phyloP scores from a whole-genome alignment of 2,797 vertebrate species.

The Lepus oiostolus region DNA sequence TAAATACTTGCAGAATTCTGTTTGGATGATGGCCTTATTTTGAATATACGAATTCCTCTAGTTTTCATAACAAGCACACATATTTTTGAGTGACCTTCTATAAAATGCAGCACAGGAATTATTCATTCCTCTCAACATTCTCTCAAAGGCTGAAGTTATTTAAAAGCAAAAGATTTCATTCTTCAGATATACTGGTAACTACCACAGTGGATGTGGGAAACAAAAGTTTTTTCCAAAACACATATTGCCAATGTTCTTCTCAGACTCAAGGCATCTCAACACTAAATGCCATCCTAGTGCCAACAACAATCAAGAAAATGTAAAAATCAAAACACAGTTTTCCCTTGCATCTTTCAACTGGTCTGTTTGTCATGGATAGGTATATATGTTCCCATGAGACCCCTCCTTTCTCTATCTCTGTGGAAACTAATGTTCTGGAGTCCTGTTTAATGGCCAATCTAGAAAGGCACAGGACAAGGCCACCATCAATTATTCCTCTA shows the following conservation, averaged over 20 bases:
- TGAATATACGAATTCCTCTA: conserved; percentile 16
- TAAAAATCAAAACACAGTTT: neutral
- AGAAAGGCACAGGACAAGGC: neutral
- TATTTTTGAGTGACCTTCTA: conserved; percentile 30
- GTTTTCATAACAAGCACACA: conserved; percentile 43
- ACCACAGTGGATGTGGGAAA: neutral
- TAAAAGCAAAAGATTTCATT: conserved; percentile 55
- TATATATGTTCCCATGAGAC: neutral
- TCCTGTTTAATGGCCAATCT: neutral
- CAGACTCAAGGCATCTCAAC: neutral
- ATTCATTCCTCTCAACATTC: conserved; percentile 45
- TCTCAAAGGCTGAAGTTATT: conserved; percentile 52
- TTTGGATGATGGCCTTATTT: conserved; percentile 53
- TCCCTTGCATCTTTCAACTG: neutral
- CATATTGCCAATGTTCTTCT: neutral
- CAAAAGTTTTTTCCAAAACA: conserved; percentile 46
- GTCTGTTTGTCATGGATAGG: neutral
- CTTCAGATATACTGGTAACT: conserved; percentile 19
- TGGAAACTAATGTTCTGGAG: neutral
- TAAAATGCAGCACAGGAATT: conserved; percentile 40
- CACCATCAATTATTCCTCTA: neutral
- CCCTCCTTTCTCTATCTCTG: neutral
- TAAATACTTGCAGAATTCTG: conserved; percentile 13
- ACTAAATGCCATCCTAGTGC: neutral
- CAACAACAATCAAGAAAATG: neutral